These are phyloP conservation scores for Corvus moneduloides DNA, from an alignment of 2,113 vertebrate species.

Conservation along the genomic window DNA sequence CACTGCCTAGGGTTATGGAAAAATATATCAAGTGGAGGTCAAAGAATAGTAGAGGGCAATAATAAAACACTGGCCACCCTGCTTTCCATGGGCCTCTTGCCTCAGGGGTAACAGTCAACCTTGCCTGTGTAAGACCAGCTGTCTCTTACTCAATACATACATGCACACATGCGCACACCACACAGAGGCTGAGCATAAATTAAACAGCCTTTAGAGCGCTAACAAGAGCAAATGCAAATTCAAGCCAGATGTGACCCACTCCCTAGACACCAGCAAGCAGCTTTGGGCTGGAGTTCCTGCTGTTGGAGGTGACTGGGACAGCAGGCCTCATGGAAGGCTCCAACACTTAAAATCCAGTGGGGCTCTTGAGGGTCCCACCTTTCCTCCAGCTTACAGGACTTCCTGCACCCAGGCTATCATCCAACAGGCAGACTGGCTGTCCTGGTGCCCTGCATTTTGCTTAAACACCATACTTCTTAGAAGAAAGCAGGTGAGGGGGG, in stretches of 20 bases:
- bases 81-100: constrained; percentile 28
- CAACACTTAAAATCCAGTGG: neutral
- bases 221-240: constrained; percentile 32
- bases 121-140: constrained; percentile 25
- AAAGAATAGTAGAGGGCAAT: constrained; percentile 31
- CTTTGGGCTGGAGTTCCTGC: neutral
- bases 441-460: neutral
- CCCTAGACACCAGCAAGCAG: neutral
- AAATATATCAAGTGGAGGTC: constrained; percentile 46
- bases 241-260: constrained; percentile 16
- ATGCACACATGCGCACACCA: neutral
- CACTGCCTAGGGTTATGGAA: constrained; percentile 49
- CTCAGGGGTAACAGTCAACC: constrained; percentile 32
- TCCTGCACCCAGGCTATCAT: neutral
- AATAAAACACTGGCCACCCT: constrained; percentile 3
- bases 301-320: neutral
- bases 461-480: neutral
- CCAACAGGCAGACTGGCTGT: neutral
- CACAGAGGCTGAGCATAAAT: neutral
- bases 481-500: neutral
- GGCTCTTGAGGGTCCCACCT: neutral
- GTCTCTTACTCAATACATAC: neutral
- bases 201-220: neutral
- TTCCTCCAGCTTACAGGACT: neutral
- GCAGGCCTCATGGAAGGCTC: neutral